Evolutionary conservation across 2,888 invertebrate species (phyloP).

Genomic region (Drosophila yooni): DNA sequence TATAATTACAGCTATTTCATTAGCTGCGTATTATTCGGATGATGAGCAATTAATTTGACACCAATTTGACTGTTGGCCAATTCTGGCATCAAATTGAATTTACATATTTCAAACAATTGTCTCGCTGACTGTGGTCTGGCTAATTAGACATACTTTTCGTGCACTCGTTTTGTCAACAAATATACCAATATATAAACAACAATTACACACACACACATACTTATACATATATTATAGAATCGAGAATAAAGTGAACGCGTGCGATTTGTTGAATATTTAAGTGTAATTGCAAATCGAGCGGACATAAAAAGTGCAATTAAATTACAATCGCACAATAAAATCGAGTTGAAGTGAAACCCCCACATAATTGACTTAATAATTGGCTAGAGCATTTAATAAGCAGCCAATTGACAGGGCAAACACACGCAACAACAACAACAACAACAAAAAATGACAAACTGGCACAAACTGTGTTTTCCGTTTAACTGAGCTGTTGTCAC

Average conservation of each 20-base stretch:
- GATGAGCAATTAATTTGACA: slow-evolving; percentile 3
- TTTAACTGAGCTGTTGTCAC: neutral
- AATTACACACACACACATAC: neutral
- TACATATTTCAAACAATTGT: slow-evolving; percentile 10
- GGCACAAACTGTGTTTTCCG: slow-evolving; percentile 11
- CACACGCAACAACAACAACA: slow-evolving; percentile 10
- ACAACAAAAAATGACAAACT: slow-evolving; percentile 37
- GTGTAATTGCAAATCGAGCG: slow-evolving; percentile 58
- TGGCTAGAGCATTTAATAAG: slow-evolving; percentile 48
- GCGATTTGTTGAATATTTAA: slow-evolving; percentile 55
- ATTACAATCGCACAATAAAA: slow-evolving; percentile 49
- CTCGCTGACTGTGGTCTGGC: slow-evolving; percentile 7
- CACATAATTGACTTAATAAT: slow-evolving; percentile 55
- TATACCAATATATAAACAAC: slow-evolving; percentile 42
- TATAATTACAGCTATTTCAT: slow-evolving; percentile 13
- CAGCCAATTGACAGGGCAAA: slow-evolving; percentile 55
- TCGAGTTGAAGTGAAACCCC: slow-evolving; percentile 29
- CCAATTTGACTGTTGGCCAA: neutral
- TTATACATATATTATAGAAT: neutral
- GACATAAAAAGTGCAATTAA: slow-evolving; percentile 56
- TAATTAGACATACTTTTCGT: slow-evolving; percentile 58
- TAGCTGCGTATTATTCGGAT: neutral
- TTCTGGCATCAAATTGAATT: slow-evolving; percentile 5
- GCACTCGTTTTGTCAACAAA: slow-evolving; percentile 41
- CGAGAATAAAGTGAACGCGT: slow-evolving; percentile 20